Base-by-base conservation (phyloP, 1,140 invertebrate species). In the Platyscapa corneri region DNA sequence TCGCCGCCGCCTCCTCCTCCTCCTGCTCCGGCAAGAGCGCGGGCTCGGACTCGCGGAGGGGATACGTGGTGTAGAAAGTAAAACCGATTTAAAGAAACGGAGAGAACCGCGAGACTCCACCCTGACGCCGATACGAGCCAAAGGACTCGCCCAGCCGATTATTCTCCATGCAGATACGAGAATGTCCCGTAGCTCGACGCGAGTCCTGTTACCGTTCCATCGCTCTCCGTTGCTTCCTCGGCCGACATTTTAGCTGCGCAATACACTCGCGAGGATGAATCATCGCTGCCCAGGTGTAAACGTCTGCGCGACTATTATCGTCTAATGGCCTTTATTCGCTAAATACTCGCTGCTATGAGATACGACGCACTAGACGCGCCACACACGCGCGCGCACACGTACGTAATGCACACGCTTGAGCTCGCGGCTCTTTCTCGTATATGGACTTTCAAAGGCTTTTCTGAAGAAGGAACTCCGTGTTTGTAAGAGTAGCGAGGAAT, bases 91-190 rank as follows among this genome's bases (percentile, higher is more conserved):
- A 74, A 75, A 81, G 42, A 72, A 70, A 64, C 53, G 80, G 85
- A 53, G 16, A 53, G 49, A 53, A 53, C 10, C 8, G 16, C 8
- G 2, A 53, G 49, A 53, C 86, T 88, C 80, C 89, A 85, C 87
- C 85, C 56, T 60, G 56, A 2, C 8, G 7, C 8, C 49, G 49
- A 18, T 18, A 14, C 49, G 49, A 53, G 18, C 49, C 49, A 18
- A n/a, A 2, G 49, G 49, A 14, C 49, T 46, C 49, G 49, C 14
- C 65, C 32, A 67, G 72, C 72, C 23, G 34, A 74, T 74, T 46
- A 74, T 39, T 39, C 49, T 18, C 5, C 72, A n/a, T 74, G 72
- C 72, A 74, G 23, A 74, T 74, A 39, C 34, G 34, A 60, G 56
- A 60, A 60, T 60, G 56, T 60, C 56, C 56, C 56, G 56, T 60